phyloP scores from a whole-genome alignment of 2,888 invertebrate species.

The Pseudococcus jackbeardsleyi region DNA sequence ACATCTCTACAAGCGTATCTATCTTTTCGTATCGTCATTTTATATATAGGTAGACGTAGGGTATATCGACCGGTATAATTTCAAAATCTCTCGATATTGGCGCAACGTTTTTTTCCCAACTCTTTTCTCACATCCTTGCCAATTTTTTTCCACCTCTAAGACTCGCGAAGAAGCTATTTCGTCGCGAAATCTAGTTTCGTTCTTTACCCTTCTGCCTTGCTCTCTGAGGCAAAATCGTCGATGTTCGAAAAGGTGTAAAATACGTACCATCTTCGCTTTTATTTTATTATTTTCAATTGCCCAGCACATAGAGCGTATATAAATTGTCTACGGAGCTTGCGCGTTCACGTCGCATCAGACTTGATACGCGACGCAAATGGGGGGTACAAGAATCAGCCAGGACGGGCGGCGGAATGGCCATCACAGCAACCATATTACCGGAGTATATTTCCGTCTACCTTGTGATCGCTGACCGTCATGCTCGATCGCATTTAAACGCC shows the following conservation, averaged over 20 bases:
- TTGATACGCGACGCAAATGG: no score
- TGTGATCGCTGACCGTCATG: conserved; percentile 40
- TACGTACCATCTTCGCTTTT: no score
- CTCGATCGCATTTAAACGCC: background rate
- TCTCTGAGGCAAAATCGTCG: background rate
- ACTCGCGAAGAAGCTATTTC: background rate
- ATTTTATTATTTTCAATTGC: no score
- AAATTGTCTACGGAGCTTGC: no score
- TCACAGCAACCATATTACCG: background rate
- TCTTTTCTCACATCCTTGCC: no score
- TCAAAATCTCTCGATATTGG: background rate
- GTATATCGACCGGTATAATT: background rate
- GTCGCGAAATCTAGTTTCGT: background rate
- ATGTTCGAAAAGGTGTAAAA: background rate
- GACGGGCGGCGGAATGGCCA: background rate
- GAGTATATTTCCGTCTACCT: conserved; percentile 38
- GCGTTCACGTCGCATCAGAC: no score
- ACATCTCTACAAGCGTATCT: background rate
- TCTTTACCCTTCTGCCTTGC: background rate
- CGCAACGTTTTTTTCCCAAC: background rate
- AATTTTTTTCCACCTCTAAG: background rate
- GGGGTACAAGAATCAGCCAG: no score
- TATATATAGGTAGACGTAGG: background rate
- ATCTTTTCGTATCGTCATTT: background rate
- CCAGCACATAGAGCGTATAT: no score